Conservation (phyloP, 1,140 invertebrate species). For the Drosophila parabipectinata region DNA sequence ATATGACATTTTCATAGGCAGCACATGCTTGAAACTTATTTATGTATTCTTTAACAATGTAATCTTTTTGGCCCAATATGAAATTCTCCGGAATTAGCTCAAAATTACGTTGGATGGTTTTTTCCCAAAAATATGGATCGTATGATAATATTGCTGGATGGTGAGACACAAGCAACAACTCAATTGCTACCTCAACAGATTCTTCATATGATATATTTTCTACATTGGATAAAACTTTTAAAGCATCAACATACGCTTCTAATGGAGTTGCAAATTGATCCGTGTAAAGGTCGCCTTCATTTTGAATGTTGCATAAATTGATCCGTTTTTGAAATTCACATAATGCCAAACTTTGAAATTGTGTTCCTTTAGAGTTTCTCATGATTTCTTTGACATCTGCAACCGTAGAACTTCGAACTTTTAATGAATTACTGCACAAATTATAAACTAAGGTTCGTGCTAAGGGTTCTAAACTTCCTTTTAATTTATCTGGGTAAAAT, state of each 20-base stretch:
- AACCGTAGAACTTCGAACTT: constrained; percentile 81
- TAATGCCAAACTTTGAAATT: constrained; percentile 84
- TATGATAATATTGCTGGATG: constrained; percentile 87
- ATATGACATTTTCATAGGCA: constrained; percentile 87
- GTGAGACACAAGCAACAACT: constrained; percentile 88
- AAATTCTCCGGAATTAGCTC: constrained; percentile 58
- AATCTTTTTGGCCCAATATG: constrained; percentile 48
- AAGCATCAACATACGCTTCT: constrained; percentile 71
- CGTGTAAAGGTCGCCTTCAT: constrained; percentile 77
- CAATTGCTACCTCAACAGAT: constrained; percentile 85
- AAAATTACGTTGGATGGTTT: constrained; percentile 55
- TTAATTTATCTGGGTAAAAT: constrained; percentile 86
- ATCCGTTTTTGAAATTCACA: constrained; percentile 87
- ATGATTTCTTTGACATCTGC: constrained; percentile 72
- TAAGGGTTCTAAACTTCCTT: constrained; percentile 86
- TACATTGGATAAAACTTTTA: constrained; percentile 61
- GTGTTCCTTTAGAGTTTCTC: constrained; percentile 29
- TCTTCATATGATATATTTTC: constrained; percentile 85
- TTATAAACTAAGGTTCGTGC: constrained; percentile 88
- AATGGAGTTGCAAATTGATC: constrained; percentile 83
- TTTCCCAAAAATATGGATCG: constrained; percentile 82
- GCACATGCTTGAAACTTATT: constrained; percentile 56
- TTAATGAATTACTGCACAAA: constrained; percentile 84
- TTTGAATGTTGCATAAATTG: constrained; percentile 85
- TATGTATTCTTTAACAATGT: constrained; percentile 58